Evolutionary conservation across 2,888 invertebrate genomes (phyloP), one percentile per base, ranked within the genome.

Genomic region (Eupithecia subfuscata): DNA sequence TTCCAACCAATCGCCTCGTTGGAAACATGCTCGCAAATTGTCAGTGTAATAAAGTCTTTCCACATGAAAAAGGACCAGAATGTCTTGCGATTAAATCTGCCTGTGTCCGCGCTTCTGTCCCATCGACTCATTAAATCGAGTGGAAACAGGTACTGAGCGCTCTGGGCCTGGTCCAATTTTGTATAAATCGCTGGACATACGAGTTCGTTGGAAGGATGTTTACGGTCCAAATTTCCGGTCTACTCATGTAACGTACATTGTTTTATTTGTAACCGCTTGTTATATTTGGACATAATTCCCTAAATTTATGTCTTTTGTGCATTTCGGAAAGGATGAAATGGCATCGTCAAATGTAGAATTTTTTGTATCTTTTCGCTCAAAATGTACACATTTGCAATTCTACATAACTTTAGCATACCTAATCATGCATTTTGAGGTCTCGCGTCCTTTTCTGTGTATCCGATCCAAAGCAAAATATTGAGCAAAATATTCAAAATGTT

Each of bases 11-110:
- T 18, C 18, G 34, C 64, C 63, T 30, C 40, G 16, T 37, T 68
- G 43, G 37, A 68, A 68, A 52, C 22, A 30, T 11, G 22, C 63
- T 37, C 34, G 40, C 60, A 37, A 63, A 63, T 63, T 40, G 30
- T 68, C 68, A 68, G 43, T 40, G 43, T 68, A 68, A 68, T 68
- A 68, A 68, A 68, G 43, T n/a, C 68, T 40, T 89, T 89, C 90
- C 90, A 90, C 89, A 90, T 89, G 88, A 90, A 90, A 88, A 88
- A 85, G 85, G 84, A 85, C 86, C 88, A 81, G 87, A 90, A 90
- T 89, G 88, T 90, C 89, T 90, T 88, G 85, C 89, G 90, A 91
- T 91, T 91, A 91, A 91, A 91, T 91, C 90, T 86, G 86, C 85
- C 88, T 88, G 86, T 85, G 83, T 87, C 87, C 87, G 85, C 86